Evolutionary conservation across 92 coral and sea anemone species (phyloP).

Genomic region (Zoanthus sansibaricus): DNA sequence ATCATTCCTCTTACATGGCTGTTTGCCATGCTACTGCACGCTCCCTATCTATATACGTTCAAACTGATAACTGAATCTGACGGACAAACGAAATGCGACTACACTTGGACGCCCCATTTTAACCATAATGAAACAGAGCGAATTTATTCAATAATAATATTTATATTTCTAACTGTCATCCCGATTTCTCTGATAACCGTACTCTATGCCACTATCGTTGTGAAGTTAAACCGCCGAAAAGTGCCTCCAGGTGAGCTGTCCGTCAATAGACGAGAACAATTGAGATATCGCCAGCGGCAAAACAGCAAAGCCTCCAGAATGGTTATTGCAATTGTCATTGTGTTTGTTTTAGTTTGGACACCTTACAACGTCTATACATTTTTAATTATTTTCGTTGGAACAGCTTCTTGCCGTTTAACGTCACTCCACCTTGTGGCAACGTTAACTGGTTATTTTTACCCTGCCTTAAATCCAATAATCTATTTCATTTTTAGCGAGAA

Average conservation of each 20-base stretch:
- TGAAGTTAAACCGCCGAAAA: constrained; percentile 48
- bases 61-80: background rate
- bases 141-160: constrained; percentile 44
- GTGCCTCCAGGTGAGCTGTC: constrained; percentile 49
- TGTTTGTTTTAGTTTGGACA: constrained; percentile 64
- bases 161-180: constrained; percentile 53
- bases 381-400: constrained; percentile 49
- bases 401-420: constrained; percentile 37
- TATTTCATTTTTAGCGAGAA: constrained; percentile 73
- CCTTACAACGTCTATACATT: constrained; percentile 60
- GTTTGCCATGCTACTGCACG: constrained; percentile 41
- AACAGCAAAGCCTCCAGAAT: constrained; percentile 65
- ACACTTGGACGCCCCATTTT: constrained; percentile 50
- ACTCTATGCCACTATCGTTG: constrained; percentile 56
- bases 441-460: constrained; percentile 43
- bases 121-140: constrained; percentile 16
- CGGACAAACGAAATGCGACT: constrained; percentile 22
- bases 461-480: constrained; percentile 60
- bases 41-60: constrained; percentile 58
- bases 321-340: constrained; percentile 65
- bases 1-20: constrained; percentile 66
- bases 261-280: constrained; percentile 21
- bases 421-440: constrained; percentile 22
- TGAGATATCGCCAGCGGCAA: constrained; percentile 51
- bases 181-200: constrained; percentile 57